Conservation (phyloP, 2,888 invertebrate genomes). For the Andrena hattorfiana region DNA sequence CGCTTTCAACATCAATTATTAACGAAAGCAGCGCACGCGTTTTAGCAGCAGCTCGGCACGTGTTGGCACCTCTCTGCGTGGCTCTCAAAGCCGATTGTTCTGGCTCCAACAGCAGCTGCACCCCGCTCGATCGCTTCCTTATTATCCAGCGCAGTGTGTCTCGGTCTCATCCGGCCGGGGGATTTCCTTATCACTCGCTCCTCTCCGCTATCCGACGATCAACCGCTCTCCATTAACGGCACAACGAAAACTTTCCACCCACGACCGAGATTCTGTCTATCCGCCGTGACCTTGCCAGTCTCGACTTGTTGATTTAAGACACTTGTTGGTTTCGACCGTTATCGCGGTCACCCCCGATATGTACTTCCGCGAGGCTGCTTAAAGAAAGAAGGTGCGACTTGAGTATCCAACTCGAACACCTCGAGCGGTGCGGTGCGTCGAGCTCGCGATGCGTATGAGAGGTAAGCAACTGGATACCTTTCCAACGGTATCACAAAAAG, state of each 20-base stretch:
- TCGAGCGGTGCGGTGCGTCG: neutral
- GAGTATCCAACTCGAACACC: neutral
- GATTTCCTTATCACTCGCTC: conserved; percentile 42
- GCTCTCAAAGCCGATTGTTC: conserved; percentile 44
- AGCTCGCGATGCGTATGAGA: too few relatives aligned
- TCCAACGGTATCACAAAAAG: too few relatives aligned
- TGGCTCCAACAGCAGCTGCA: neutral
- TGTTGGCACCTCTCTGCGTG: conserved; percentile 42
- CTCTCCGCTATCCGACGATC: conserved; percentile 37
- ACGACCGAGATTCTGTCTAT: conserved; percentile 14
- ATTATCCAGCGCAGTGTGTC: conserved; percentile 20
- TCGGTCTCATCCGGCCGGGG: conserved; percentile 23
- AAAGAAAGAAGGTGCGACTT: neutral
- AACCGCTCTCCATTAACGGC: conserved; percentile 52
- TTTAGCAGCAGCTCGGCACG: conserved; percentile 49
- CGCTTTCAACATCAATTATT: conserved; percentile 46
- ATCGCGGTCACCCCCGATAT: conserved; percentile 40
- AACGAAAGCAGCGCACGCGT: conserved; percentile 52
- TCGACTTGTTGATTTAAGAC: conserved; percentile 75
- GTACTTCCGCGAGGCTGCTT: neutral
- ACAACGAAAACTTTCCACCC: conserved; percentile 55
- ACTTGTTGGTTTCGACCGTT: conserved; percentile 71
- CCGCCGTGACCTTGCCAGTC: conserved; percentile 64
- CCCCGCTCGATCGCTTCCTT: conserved; percentile 32
- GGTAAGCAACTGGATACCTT: too few relatives aligned